Base-by-base conservation (phyloP, 1,140 invertebrate species). In the Zaprionus capensis region DNA sequence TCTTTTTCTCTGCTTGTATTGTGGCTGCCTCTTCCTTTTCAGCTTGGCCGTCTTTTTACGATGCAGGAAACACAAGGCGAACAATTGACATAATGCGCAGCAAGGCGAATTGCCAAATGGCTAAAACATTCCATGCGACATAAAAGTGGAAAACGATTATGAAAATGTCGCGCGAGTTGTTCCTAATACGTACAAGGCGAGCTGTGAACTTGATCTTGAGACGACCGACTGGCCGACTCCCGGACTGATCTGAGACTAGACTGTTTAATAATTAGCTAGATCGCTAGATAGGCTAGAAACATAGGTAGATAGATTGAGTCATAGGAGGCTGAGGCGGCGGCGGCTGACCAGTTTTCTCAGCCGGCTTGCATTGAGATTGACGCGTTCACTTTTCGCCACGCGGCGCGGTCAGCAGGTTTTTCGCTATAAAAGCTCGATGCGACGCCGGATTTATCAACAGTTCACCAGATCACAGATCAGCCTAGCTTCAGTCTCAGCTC, bases 181-280 rank as follows among this genome's bases (percentile, higher is more conserved):
- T 64, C 81, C 85, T 71, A 76, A 90, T 90, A 80, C 79, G 81
- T 71, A 75, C 85, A 90, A 91, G 86, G 86, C 73, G 53, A 91
- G 71, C 86, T 77, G 15, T 90, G 85, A 90, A 90, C 85, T 90
- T 90, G 85, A 90, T 90, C 85, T 90, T 90, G 83, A 86, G 83
- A 78, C 72, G 65, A n/a, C 5, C 58, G 51, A 77, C 59, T 72
- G 46, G 9, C 63, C 69, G 44, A 46, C 67, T 64, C 74, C 56
- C 73, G 53, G 56, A 24, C 41, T n/a, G n/a, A 17, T 38, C 31
- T 34, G 31, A 34, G 28, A 22, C 31, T 41, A 20, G 59, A 53
- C 61, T 59, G 31, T 34, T 34, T 34, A 7, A 34, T 11, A 11
- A 34, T 7, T 46, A 34, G 15, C 20, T 53, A 71, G 65, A 31